Base-by-base conservation (phyloP, 2,888 invertebrate species). In the Hipparchia semele region DNA sequence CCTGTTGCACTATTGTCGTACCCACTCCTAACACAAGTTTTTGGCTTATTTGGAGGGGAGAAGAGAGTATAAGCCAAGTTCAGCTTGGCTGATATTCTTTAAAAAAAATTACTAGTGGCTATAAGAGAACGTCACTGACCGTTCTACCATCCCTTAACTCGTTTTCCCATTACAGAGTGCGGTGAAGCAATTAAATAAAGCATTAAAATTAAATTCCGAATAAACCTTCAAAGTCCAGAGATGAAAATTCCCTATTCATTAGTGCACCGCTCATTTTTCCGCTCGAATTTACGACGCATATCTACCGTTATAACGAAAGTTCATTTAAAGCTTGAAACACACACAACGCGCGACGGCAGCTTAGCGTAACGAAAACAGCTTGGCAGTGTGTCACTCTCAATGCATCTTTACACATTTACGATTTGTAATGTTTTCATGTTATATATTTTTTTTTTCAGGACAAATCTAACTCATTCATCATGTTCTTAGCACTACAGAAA, bases 221-320 rank as follows among this genome's bases (percentile, higher is more conserved):
- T 71, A 69, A 70, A 60, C 73, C 54, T 62, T 72, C 58, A 65
- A 72, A 72, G 71, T 68, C 56, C 68, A 64, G 72, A 64, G 70
- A 72, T 65, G 70, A 70, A 75, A 75, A 70, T 72, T 70, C 59
- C 68, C 70, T 60, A 75, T 75, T 72, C 75, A 75, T 71, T 75
- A 75, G 73, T 60, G 75, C 56, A 65, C 70, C 60, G 68, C 73
- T 75, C 75, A 73, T 68, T 71, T 74, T 73, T 73, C 70, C 73
- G 68, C 65, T 70, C 68, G 73, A 75, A 75, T 73, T 75, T 75
- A 73, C 79, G 77, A 75, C 70, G 76, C n/a, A 51, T 54, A n/a
- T n/a, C n/a, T n/a, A 39, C 56, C 46, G 51, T 51, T 69, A 53
- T 33, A 13, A 53, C 68, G n/a, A 59, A 58, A 59, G 12, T 53